A percentile compares a stretch with the other conserved stretches of the same genome.
Evolutionary conservation across 1,140 invertebrate species (phyloP).

Genomic region (Euwallacea similis): DNA sequence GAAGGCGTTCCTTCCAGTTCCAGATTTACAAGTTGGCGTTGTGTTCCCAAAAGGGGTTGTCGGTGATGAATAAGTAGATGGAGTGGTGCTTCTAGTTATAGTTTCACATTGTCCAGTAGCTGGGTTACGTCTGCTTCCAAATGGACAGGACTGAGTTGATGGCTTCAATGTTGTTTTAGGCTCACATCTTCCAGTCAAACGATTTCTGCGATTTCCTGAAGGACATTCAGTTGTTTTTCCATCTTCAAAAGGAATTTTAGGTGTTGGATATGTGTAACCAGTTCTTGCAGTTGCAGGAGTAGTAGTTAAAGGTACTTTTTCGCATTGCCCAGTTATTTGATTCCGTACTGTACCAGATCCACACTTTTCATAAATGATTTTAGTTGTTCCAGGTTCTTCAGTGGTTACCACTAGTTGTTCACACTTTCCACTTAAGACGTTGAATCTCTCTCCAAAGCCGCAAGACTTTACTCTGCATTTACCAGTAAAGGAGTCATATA

Average conservation of each 20-base stretch:
- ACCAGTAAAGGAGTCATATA: slow-evolving; percentile 7
- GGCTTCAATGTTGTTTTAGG: neutral
- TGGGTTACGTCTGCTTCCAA: slow-evolving; percentile 12
- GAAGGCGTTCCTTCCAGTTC: slow-evolving; percentile 6
- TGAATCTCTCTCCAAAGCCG: neutral
- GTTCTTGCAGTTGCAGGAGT: slow-evolving; percentile 15
- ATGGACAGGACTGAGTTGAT: slow-evolving; percentile 7
- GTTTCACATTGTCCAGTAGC: slow-evolving; percentile 26
- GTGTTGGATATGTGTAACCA: slow-evolving; percentile 29
- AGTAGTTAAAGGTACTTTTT: neutral
- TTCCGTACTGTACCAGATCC: too few relatives aligned
- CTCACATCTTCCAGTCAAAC: too few relatives aligned
- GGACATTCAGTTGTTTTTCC: too few relatives aligned
- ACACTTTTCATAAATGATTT: too few relatives aligned
- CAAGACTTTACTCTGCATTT: neutral
- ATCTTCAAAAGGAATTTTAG: slow-evolving; percentile 19
- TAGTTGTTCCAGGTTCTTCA: too few relatives aligned
- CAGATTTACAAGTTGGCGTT: slow-evolving; percentile 8
- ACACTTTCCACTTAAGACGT: neutral
- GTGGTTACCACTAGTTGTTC: too few relatives aligned
- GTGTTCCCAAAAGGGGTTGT: neutral
- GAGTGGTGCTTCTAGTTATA: too few relatives aligned
- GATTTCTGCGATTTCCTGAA: too few relatives aligned
- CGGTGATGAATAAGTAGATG: too few relatives aligned
- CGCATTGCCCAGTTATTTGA: neutral